These are phyloP conservation scores for Eucera pruinosa DNA, from an alignment of 2,888 invertebrate species.

Conservation along the genomic window DNA sequence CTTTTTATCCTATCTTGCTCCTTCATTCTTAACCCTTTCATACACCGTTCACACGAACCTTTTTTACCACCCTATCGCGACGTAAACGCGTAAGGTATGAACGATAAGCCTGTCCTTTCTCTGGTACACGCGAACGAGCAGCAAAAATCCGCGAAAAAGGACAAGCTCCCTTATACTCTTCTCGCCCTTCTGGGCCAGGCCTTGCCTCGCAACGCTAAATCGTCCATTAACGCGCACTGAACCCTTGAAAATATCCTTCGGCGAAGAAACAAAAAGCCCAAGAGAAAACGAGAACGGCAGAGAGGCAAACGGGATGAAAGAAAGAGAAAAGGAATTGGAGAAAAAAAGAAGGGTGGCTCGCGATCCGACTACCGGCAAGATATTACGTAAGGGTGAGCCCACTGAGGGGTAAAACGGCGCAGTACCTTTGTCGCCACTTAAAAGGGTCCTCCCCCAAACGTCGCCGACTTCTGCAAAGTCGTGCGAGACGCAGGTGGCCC, in stretches of 20 bases:
- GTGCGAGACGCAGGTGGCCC: constrained; percentile 54
- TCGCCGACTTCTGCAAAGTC: constrained; percentile 54
- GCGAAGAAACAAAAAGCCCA: constrained; percentile 41
- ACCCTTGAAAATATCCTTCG: constrained; percentile 61
- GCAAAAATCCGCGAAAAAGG: constrained; percentile 22
- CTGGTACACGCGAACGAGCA: background rate
- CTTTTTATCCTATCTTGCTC: background rate
- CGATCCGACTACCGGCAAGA: constrained; percentile 44
- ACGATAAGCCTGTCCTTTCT: background rate
- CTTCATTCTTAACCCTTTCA: background rate
- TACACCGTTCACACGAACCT: background rate
- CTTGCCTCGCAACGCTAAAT: constrained; percentile 46
- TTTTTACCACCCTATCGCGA: background rate
- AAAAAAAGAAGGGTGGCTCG: constrained; percentile 26
- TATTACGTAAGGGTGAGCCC: constrained; percentile 55
- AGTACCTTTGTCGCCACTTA: constrained; percentile 60
- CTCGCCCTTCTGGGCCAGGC: constrained; percentile 22
- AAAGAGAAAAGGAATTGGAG: background rate
- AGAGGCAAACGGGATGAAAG: background rate
- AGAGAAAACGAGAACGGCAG: background rate
- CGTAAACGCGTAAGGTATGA: background rate
- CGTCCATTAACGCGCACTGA: constrained; percentile 61
- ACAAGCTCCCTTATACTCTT: constrained; percentile 25
- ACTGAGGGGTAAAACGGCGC: constrained; percentile 18
- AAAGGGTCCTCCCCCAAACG: constrained; percentile 48